Evolutionary conservation across 2,888 invertebrate genomes (phyloP).

Genomic region (Drosophila greeni): DNA sequence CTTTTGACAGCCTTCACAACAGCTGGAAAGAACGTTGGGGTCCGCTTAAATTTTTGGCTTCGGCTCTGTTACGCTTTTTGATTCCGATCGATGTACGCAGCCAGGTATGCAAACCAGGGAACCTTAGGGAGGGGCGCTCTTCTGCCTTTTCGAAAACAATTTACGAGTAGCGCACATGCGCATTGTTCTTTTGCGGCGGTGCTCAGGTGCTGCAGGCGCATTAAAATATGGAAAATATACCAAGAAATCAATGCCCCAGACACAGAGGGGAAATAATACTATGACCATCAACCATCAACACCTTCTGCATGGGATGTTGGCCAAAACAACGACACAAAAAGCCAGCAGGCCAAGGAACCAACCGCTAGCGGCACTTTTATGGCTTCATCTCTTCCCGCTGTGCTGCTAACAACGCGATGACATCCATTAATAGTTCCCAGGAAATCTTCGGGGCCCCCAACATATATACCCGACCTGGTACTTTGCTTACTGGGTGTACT

Average conservation of each 20-base stretch:
- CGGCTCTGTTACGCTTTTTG: constrained; percentile 74
- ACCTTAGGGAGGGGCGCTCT: constrained; percentile 34
- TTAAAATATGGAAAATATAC: constrained; percentile 16
- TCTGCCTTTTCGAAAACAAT: constrained; percentile 44
- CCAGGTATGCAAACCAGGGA: constrained; percentile 37
- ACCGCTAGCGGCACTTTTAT: constrained; percentile 65
- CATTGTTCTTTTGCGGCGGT: constrained; percentile 52
- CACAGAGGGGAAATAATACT: constrained; percentile 3
- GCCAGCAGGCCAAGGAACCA: constrained; percentile 44
- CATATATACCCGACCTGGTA: constrained; percentile 14
- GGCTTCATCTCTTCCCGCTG: constrained; percentile 58
- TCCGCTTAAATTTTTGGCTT: constrained; percentile 65
- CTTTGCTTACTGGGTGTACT: constrained; percentile 14
- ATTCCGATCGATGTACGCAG: constrained; percentile 68
- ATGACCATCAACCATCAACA: constrained; percentile 69
- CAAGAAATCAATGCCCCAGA: constrained; percentile 64
- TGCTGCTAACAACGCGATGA: constrained; percentile 25
- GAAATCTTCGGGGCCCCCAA: not conserved
- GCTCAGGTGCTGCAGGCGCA: constrained; percentile 34
- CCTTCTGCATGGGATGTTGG: constrained; percentile 46
- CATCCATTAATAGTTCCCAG: constrained; percentile 22
- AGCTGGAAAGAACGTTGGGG: constrained; percentile 37
- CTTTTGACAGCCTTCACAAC: constrained; percentile 46
- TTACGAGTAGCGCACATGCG: constrained; percentile 64
- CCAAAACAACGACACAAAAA: constrained; percentile 65